Evolutionary conservation across 1,140 invertebrate genomes (phyloP).

Genomic region (Drosophila nannoptera): DNA sequence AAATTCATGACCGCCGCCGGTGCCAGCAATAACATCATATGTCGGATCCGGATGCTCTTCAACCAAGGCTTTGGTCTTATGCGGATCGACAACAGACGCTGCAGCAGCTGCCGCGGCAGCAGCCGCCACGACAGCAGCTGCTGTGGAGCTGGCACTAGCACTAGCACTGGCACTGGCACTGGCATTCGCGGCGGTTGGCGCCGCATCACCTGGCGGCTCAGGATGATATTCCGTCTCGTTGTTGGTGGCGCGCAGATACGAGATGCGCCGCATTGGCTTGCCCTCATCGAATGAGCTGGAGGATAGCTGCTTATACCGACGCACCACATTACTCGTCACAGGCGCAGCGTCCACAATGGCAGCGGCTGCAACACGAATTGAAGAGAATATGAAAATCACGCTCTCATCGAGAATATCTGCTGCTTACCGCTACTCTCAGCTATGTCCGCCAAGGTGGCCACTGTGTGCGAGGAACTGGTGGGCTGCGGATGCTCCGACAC

Average conservation of each 20-base stretch:
- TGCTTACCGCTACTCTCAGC: constrained; percentile 61
- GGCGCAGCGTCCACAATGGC: constrained; percentile 40
- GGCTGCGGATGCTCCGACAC: constrained; percentile 40
- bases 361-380: constrained; percentile 34
- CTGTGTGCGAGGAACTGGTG: constrained; percentile 33
- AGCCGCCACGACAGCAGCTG: constrained; percentile 40
- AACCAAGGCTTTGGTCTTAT: constrained; percentile 64
- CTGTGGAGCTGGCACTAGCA: not conserved
- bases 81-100: constrained; percentile 57
- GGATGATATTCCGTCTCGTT: constrained; percentile 80
- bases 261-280: constrained; percentile 90
- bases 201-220: constrained; percentile 22
- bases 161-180: constrained; percentile 20
- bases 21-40: constrained; percentile 65
- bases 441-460: constrained; percentile 64
- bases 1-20: constrained; percentile 65
- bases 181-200: no score
- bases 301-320: constrained; percentile 65
- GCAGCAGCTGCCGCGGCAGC: constrained; percentile 7
- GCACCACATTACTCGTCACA: constrained; percentile 46
- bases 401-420: not conserved
- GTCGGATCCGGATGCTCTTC: constrained; percentile 75
- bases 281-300: constrained; percentile 84
- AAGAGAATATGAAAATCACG: not conserved
- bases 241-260: constrained; percentile 93